phyloP scores from a whole-genome alignment of 2,888 invertebrate species.

The Elegia similella region DNA sequence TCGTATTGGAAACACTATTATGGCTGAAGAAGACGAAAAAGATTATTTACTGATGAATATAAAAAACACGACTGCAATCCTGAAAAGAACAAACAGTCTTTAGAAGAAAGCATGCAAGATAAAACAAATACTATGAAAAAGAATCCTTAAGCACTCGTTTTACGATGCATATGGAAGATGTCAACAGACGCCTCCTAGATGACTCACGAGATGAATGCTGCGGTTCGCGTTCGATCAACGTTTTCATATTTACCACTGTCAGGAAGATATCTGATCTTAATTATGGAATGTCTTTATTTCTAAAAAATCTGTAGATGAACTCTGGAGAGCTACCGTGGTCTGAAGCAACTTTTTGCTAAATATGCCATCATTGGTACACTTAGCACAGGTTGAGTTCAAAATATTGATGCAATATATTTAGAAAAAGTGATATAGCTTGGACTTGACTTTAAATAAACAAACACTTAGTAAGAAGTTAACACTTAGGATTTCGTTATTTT shows the following conservation, averaged over 20 bases:
- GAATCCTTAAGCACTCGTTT: slow-evolving; percentile 12
- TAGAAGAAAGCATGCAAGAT: neutral
- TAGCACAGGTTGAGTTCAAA: no score
- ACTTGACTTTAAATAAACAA: no score
- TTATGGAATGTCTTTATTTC: slow-evolving; percentile 1
- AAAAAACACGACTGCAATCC: neutral
- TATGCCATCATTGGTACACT: no score
- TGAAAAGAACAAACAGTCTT: neutral
- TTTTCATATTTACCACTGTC: slow-evolving; percentile 10
- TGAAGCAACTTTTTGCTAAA: no score
- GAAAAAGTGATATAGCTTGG: no score
- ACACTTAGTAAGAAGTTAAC: no score
- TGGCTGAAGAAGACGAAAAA: neutral
- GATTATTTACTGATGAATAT: neutral
- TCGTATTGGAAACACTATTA: neutral
- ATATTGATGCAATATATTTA: no score
- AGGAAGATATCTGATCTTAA: slow-evolving; percentile 2
- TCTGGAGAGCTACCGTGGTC: neutral
- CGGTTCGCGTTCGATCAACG: slow-evolving; percentile 6
- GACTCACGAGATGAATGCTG: slow-evolving; percentile 12
- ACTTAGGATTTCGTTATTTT: no score
- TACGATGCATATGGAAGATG: slow-evolving; percentile 17
- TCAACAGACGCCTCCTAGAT: slow-evolving; percentile 14
- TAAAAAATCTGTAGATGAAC: neutral
- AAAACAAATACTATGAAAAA: slow-evolving; percentile 15